Base-by-base conservation (phyloP, 64 coral and sea anemone genomes). In the Actinia equina region DNA sequence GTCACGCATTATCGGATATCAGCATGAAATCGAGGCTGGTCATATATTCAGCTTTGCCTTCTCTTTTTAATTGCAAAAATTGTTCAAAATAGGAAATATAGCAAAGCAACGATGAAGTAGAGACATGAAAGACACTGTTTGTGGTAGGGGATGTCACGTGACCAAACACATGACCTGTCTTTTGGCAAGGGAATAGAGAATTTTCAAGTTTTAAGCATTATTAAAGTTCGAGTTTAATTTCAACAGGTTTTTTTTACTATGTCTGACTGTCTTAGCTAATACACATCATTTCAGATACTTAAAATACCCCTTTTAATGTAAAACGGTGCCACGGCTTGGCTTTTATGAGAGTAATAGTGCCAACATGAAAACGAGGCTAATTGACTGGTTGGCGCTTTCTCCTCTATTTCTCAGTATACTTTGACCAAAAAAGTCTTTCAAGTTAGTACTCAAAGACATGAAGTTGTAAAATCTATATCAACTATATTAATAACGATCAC, bases 301-400 rank as follows among this genome's bases (percentile, higher is more conserved):
- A 22, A 20, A 65, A 65, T 5, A 22, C 62, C 19, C 30, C 4
- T 65, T 65, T 65, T 65, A 22, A 65, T 65, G 62, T 19, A 22
- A 65, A 65, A 65, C 7, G 3, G 22, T 18, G 62, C 22, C 62
- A 55, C 19, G 56, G 63, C 16, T 17, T 63, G 83, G 58, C 59
- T 69, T 22, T 19, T 49, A 57, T 60, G 84, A 69, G 17, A 69
- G 84, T 67, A 22, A n/a, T 63, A 86, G 69, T 5, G 26, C 69
- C 59, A 69, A 69, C 60, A 69, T 86, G 84, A 65, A 69, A 86
- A 86, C 60, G 59, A 86, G 84, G 84, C 84, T 86, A 86, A 43
- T 69, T 5, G 69, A 86, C 51, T 0, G 84, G 84, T 55, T 86
- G 58, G 84, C 60, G 69, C 46, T 45, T 86, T 86, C 14, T 69